A percentile compares a stretch with the other conserved stretches of the same genome.
Conservation (phyloP, 2,113 vertebrate species). For the Laticauda laticaudata region DNA sequence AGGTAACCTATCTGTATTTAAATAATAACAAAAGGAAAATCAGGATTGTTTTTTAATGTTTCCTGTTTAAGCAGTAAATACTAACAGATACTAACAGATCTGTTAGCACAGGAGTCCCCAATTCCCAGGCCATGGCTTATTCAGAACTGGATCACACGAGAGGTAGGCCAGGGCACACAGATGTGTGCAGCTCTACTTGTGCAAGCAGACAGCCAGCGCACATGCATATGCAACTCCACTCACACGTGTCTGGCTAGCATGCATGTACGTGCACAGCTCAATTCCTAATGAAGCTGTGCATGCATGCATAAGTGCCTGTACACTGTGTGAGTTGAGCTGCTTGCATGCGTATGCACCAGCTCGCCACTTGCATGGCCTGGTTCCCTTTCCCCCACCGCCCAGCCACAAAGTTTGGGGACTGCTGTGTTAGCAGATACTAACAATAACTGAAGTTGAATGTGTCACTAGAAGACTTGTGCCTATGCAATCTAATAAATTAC, state of each 20-base stretch:
- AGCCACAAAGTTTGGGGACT: not conserved
- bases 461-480: not conserved
- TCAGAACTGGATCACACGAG: not conserved
- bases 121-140: not conserved
- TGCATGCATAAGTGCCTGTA: not conserved
- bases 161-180: not conserved
- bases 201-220: accelerated
- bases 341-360: not conserved
- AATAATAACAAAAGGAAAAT: slow-evolving; percentile 21
- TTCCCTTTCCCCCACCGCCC: not conserved
- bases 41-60: not conserved
- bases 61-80: not conserved
- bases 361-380: not conserved
- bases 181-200: not conserved
- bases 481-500: not conserved
- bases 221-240: not conserved
- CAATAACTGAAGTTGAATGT: not conserved
- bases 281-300: not conserved
- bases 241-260: accelerated
- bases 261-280: not conserved
- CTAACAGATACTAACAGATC: not conserved
- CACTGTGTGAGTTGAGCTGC: not conserved
- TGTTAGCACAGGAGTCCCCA: not conserved
- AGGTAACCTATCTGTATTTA: slow-evolving; percentile 88
- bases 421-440: not conserved